Conservation (phyloP, 2,113 vertebrate species). For the Cryptotis parvus region DNA sequence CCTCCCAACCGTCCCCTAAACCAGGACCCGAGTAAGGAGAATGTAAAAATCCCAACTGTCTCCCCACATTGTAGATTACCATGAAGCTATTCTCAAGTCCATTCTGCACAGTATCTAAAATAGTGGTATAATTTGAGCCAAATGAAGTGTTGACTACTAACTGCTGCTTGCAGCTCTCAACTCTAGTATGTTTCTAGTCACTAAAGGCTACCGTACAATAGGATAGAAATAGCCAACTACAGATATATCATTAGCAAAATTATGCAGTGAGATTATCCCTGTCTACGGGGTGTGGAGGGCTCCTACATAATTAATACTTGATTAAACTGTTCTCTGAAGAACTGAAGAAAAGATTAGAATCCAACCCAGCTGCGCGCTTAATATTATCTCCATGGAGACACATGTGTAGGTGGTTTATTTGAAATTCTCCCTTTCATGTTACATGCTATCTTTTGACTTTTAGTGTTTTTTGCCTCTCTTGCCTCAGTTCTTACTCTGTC, state of each 20-base stretch:
- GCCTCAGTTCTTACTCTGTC: background rate
- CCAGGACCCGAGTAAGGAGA: background rate
- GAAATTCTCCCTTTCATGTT: constrained; percentile 30
- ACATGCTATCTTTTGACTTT: background rate
- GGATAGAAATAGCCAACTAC: background rate
- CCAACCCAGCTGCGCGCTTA: constrained; percentile 42
- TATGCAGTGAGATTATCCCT: constrained; percentile 29
- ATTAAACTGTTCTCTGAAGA: constrained; percentile 69
- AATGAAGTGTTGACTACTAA: background rate
- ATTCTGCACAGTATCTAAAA: constrained; percentile 21
- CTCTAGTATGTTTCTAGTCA: constrained; percentile 18
- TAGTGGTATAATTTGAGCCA: background rate
- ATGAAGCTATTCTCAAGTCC: background rate
- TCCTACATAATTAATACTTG: constrained; percentile 63
- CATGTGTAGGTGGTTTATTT: constrained; percentile 25
- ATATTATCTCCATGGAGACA: background rate
- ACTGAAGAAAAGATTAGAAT: constrained; percentile 37
- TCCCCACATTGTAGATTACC: background rate
- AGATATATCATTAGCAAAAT: constrained; percentile 56
- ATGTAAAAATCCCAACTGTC: background rate
- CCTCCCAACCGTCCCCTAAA: background rate
- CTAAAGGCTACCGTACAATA: background rate
- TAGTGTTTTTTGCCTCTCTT: background rate
- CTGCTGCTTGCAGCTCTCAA: background rate
- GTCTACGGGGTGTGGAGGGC: background rate